A percentile compares a stretch with the other conserved stretches of the same genome.
Conservation (phyloP, 1,140 invertebrate species). For the Sycophila sp. region DNA sequence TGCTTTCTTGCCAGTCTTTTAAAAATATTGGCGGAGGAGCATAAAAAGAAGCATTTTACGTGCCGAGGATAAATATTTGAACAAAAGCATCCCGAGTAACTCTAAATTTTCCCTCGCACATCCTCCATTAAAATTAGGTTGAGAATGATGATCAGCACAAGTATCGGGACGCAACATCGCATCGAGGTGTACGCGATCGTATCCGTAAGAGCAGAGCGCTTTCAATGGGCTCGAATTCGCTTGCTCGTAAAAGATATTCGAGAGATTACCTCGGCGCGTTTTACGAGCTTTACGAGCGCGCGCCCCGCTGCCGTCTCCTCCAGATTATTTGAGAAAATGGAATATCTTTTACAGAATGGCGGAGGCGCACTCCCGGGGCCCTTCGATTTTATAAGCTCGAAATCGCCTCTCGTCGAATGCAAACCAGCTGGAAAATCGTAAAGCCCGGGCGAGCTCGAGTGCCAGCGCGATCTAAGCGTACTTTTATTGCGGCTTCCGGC, state of each 20-base stretch:
- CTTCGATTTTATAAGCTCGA: conserved; percentile 1
- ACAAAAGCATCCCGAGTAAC: no score
- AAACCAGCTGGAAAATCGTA: conserved; percentile 56
- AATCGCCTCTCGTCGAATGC: conserved; percentile 29
- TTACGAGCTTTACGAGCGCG: conserved; percentile 57
- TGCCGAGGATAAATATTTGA: no score
- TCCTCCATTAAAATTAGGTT: no score
- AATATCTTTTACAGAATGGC: conserved; percentile 47
- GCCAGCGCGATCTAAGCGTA: no score
- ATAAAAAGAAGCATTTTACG: no score
- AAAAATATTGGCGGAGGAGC: no score
- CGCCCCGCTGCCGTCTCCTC: conserved; percentile 47
- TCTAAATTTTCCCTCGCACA: no score
- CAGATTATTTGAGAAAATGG: conserved; percentile 59
- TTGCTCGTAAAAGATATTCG: conserved; percentile 51
- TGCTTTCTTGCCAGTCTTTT: no score
- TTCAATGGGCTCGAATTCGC: neutral
- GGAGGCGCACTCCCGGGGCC: neutral
- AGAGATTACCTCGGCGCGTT: conserved; percentile 48
- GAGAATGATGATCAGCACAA: no score
- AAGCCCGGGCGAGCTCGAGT: conserved; percentile 36
- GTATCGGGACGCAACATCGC: no score
- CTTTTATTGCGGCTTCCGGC: conserved; percentile 18
- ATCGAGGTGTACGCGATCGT: no score
- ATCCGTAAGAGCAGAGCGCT: no score